Conservation (phyloP, 2,797 vertebrate genomes). For the Caiman crocodilus region DNA sequence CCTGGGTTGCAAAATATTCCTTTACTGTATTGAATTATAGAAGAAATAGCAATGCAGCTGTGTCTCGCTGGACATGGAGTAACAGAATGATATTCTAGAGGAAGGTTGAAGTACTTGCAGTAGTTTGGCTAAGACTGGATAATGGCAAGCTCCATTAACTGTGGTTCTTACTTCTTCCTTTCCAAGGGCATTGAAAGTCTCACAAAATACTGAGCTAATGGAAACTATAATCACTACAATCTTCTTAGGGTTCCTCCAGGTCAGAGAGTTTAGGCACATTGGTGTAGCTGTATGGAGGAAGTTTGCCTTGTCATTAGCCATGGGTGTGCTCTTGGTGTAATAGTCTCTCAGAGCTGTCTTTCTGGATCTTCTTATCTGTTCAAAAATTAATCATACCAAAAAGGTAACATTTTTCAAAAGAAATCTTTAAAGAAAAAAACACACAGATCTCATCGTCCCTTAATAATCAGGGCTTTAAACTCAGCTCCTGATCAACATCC, state of each 20-base stretch:
- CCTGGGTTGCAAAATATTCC: background rate
- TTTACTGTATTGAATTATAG: background rate
- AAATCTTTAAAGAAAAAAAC: background rate
- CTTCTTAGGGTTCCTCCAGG: background rate
- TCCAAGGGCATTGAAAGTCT: background rate
- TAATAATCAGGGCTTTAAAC: background rate
- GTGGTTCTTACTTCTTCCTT: background rate
- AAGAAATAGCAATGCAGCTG: background rate
- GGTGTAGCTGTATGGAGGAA: background rate
- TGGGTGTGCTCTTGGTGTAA: background rate
- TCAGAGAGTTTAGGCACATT: background rate
- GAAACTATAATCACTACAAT: background rate
- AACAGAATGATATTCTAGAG: background rate
- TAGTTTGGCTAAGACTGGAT: background rate
- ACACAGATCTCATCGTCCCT: background rate
- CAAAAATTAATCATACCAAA: background rate
- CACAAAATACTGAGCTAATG: background rate
- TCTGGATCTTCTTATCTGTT: background rate
- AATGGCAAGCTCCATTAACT: background rate
- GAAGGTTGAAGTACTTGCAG: background rate
- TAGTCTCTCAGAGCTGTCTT: background rate
- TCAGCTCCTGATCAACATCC: background rate
- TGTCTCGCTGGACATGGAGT: background rate
- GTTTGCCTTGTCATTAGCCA: background rate
- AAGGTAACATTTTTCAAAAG: background rate